Evolutionary conservation across 2,888 invertebrate species (phyloP).

Genomic region (Tenthredo amoena): DNA sequence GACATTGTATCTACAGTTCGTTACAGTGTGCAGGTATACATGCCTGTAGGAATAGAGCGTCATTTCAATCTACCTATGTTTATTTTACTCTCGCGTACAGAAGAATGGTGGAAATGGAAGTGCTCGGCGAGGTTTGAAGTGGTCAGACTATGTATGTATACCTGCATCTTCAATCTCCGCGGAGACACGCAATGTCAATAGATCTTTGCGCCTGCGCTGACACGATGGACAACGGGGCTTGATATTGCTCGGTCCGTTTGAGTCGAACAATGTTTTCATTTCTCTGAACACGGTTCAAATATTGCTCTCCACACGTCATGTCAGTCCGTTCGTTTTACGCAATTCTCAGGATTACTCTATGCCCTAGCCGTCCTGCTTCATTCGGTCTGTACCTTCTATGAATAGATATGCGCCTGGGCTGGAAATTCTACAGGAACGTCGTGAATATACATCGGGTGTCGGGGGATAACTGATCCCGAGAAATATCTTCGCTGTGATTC

Average conservation of each 20-base stretch:
- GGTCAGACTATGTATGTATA: conserved; percentile 11
- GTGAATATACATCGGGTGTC: neutral
- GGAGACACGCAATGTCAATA: conserved; percentile 42
- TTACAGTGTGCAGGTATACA: neutral
- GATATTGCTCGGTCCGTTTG: conserved; percentile 41
- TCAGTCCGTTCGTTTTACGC: conserved; percentile 13
- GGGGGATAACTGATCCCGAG: conserved; percentile 17
- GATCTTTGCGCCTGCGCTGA: conserved; percentile 3
- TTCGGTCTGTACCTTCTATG: neutral
- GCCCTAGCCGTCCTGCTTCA: neutral
- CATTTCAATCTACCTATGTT: conserved; percentile 9
- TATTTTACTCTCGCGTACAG: neutral
- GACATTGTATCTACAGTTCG: neutral
- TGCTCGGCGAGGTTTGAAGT: neutral
- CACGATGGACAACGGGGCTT: neutral
- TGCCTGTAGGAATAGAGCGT: neutral
- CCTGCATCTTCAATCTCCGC: conserved; percentile 37
- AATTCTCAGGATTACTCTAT: conserved; percentile 29
- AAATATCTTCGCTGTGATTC: neutral
- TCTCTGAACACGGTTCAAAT: conserved; percentile 4
- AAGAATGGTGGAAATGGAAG: neutral
- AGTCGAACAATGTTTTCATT: conserved; percentile 44
- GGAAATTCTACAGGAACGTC: neutral
- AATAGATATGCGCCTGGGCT: neutral
- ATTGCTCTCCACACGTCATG: neutral